phyloP scores from a whole-genome alignment of 2,888 invertebrate species.

The Drosophila neotestacea region DNA sequence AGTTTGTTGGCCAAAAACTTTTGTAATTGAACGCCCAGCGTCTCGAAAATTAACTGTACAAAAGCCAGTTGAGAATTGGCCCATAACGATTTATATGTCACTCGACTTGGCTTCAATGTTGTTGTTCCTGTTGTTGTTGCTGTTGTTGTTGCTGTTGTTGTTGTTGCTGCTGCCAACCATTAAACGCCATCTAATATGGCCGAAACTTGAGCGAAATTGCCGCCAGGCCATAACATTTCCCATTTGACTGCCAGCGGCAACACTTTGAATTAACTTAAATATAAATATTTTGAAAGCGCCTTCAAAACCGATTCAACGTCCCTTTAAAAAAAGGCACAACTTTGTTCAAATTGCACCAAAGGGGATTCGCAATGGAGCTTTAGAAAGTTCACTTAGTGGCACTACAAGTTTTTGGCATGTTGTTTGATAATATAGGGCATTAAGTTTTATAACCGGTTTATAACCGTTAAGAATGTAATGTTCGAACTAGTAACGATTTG shows the following conservation, averaged over 20 bases:
- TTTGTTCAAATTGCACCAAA: not conserved
- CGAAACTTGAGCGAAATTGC: conserved; percentile 33
- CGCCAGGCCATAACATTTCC: conserved; percentile 5
- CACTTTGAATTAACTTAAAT: conserved; percentile 21
- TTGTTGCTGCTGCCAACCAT: conserved; percentile 4
- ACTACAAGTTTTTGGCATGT: not conserved
- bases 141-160: not conserved
- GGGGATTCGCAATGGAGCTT: not conserved
- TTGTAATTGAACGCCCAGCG: conserved; percentile 69
- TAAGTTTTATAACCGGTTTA: not conserved
- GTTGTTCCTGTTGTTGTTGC: not conserved
- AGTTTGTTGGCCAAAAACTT: conserved; percentile 62
- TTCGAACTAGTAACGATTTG: no score
- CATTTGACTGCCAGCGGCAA: not conserved
- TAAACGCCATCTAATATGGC: conserved; percentile 31
- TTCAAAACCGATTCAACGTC: conserved; percentile 7
- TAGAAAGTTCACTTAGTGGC: not conserved
- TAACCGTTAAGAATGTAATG: not conserved
- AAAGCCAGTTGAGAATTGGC: conserved; percentile 58
- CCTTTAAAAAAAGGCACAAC: not conserved
- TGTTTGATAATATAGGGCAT: not conserved
- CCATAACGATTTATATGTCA: conserved; percentile 37
- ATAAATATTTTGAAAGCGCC: not conserved
- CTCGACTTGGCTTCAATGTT: conserved; percentile 3
- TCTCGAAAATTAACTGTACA: conserved; percentile 55